Conservation (phyloP, 2,888 invertebrate genomes). For the Metacarcinus magister region DNA sequence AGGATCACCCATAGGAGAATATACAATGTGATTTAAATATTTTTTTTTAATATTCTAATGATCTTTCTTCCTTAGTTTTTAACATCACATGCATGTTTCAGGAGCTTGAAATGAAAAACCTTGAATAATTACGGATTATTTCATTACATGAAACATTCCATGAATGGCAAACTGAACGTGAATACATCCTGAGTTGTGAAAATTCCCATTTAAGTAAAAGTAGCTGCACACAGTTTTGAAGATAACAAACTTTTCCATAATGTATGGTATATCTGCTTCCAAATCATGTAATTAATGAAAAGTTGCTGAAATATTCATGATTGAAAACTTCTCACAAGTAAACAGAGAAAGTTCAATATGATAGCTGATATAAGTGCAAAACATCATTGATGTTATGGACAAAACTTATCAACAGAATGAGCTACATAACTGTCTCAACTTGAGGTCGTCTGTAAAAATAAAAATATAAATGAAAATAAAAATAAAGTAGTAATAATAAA, state of each 20-base stretch:
- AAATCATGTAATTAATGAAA: not conserved
- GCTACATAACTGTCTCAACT: not conserved
- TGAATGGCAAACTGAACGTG: slow-evolving; percentile 52
- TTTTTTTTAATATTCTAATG: not conserved
- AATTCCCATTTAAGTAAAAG: not conserved
- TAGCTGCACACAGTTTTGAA: not conserved
- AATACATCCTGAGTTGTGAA: slow-evolving; percentile 50
- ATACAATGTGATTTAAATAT: not conserved
- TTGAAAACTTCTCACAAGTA: not conserved
- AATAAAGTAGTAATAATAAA: not conserved
- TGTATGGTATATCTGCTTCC: not conserved
- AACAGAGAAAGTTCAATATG: not conserved
- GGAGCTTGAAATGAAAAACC: slow-evolving; percentile 55
- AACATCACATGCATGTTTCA: slow-evolving; percentile 45
- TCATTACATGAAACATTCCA: slow-evolving; percentile 32
- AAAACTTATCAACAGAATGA: not conserved
- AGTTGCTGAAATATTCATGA: not conserved
- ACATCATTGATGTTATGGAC: not conserved
- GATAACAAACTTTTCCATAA: not conserved
- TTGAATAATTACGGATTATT: slow-evolving; percentile 9
- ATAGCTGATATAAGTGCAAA: not conserved
- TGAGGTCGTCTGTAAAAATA: not conserved
- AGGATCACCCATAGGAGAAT: not conserved
- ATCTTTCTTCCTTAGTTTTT: not conserved
- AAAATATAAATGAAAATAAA: not conserved